These are phyloP conservation scores for Camponotus pennsylvanicus DNA, from an alignment of 1,140 invertebrate genomes.

Conservation along the genomic window DNA sequence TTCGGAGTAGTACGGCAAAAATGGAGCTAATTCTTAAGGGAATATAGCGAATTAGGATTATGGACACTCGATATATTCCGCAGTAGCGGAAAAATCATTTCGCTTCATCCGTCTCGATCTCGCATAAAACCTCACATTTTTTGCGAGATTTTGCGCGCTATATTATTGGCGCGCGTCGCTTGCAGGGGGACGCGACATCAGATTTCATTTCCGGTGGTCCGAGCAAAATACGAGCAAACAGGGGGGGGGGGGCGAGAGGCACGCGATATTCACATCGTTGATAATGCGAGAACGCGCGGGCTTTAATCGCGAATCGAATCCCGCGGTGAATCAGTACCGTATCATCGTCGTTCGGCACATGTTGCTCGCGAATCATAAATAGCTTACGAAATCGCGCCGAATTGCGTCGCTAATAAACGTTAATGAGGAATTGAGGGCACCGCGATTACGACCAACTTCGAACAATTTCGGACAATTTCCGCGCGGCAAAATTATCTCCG, in stretches of 20 bases:
- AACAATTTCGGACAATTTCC: slow-evolving; percentile 40
- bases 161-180: slow-evolving; percentile 38
- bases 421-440: slow-evolving; percentile 34
- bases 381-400: slow-evolving; percentile 40
- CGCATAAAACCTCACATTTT: background rate
- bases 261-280: slow-evolving; percentile 6
- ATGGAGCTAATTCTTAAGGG: background rate
- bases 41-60: background rate
- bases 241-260: background rate
- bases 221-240: slow-evolving; percentile 42
- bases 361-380: slow-evolving; percentile 48
- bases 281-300: slow-evolving; percentile 17
- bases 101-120: background rate
- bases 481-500: background rate
- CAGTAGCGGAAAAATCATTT: background rate
- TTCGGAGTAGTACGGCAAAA: background rate
- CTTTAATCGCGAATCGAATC: slow-evolving; percentile 56
- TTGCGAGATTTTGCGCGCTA: slow-evolving; percentile 23
- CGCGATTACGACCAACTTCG: slow-evolving; percentile 4
- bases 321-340: slow-evolving; percentile 34
- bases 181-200: slow-evolving; percentile 14
- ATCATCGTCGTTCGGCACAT: slow-evolving; percentile 41
- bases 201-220: slow-evolving; percentile 56
- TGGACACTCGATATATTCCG: background rate
- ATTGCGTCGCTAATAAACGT: slow-evolving; percentile 44